Percentiles rank a stretch among this genome's conserved stretches.
Conservation (phyloP, 2,888 invertebrate species). For the Eupithecia tripunctaria region DNA sequence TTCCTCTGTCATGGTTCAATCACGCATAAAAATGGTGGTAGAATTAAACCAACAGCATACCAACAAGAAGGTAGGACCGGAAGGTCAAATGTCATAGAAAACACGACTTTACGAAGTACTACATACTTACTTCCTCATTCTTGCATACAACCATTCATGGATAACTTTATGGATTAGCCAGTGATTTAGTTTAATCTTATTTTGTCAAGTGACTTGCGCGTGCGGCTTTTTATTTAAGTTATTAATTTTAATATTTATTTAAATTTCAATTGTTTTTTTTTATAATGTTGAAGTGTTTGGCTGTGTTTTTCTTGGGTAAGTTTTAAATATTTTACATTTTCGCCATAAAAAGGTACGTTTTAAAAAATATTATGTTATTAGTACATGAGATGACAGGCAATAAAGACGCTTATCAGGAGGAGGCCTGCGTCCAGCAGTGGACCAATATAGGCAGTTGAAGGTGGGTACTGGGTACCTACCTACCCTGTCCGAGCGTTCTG, state of each 20-base stretch:
- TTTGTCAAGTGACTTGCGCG: slow-evolving; percentile 53
- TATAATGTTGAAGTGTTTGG: slow-evolving; percentile 62
- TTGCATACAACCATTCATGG: slow-evolving; percentile 52
- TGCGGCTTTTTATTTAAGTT: slow-evolving; percentile 46
- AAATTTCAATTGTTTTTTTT: slow-evolving; percentile 34
- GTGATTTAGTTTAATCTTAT: slow-evolving; percentile 61
- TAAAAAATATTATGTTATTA: no score
- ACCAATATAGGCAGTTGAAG: no score
- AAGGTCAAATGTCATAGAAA: slow-evolving; percentile 17
- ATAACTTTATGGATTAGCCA: slow-evolving; percentile 67
- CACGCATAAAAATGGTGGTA: not conserved
- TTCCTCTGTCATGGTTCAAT: not conserved
- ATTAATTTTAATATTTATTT: slow-evolving; percentile 38
- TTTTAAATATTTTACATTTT: slow-evolving; percentile 14
- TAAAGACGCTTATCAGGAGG: no score
- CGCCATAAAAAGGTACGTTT: no score
- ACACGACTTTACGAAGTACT: slow-evolving; percentile 6
- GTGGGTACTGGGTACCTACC: no score
- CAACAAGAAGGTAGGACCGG: no score
- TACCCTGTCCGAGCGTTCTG: no score
- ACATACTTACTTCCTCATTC: slow-evolving; percentile 16
- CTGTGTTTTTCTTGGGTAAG: slow-evolving; percentile 63
- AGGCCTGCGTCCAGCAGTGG: no score
- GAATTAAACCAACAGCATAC: not conserved
- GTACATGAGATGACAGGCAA: no score